Conservation (phyloP, 2,888 invertebrate species). For the Stomorhina lunata region DNA sequence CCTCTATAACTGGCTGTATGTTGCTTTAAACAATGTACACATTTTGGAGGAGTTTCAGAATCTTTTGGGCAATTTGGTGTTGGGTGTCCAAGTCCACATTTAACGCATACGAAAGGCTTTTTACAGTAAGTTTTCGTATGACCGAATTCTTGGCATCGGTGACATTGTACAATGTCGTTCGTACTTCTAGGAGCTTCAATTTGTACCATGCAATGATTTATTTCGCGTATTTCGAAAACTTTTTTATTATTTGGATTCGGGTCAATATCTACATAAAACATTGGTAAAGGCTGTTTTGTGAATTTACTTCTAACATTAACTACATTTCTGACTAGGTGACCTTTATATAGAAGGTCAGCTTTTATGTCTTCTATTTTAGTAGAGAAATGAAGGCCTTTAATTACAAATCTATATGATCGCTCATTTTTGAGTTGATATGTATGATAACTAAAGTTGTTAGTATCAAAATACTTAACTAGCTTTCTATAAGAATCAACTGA, state of each 20-base stretch:
- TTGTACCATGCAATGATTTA: slow-evolving; percentile 43
- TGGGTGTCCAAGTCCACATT: slow-evolving; percentile 31
- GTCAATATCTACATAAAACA: no score
- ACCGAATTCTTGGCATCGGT: slow-evolving; percentile 50
- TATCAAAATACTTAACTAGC: slow-evolving; percentile 23
- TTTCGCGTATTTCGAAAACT: slow-evolving; percentile 18
- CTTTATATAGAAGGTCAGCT: slow-evolving; percentile 14
- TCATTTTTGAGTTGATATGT: slow-evolving; percentile 35
- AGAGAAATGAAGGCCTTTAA: slow-evolving; percentile 31
- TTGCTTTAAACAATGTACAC: background rate
- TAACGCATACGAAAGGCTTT: slow-evolving; percentile 33
- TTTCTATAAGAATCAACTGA: slow-evolving; percentile 21
- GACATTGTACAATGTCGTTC: slow-evolving; percentile 44
- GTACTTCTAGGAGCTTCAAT: slow-evolving; percentile 35
- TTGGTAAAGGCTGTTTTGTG: slow-evolving; percentile 42
- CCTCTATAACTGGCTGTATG: slow-evolving; percentile 10
- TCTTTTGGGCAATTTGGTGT: background rate
- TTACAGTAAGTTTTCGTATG: slow-evolving; percentile 57
- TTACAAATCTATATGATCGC: slow-evolving; percentile 8
- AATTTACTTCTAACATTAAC: slow-evolving; percentile 13
- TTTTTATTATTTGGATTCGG: slow-evolving; percentile 51
- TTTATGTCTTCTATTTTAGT: slow-evolving; percentile 1
- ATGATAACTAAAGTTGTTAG: slow-evolving; percentile 36
- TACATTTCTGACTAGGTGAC: slow-evolving; percentile 39
- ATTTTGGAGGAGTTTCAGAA: background rate